phyloP scores from a whole-genome alignment of 2,797 vertebrate species.

The Fundulus diaphanus region DNA sequence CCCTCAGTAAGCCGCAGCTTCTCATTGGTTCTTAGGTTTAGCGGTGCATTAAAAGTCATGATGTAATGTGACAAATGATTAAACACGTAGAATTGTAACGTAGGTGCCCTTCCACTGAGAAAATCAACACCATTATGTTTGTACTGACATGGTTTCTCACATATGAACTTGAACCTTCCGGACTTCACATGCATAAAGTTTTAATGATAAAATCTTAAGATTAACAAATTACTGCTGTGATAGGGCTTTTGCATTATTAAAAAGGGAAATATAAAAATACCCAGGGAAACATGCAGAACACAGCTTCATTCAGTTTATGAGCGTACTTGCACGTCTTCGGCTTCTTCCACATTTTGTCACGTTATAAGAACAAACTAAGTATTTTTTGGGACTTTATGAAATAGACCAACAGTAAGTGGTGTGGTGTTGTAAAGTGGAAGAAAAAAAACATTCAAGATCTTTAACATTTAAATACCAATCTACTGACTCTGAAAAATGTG shows the following conservation, averaged over 20 bases:
- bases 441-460: not conserved
- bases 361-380: not conserved
- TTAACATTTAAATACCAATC: too few species aligned
- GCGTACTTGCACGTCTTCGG: not conserved
- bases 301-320: not conserved
- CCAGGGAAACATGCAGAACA: too few species aligned
- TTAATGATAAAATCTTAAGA: not conserved
- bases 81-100: not conserved
- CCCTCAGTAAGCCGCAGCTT: not conserved
- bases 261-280: not conserved
- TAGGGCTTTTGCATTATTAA: not conserved
- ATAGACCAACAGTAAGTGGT: not conserved
- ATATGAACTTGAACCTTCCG: not conserved
- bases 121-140: not conserved
- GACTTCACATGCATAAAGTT: not conserved
- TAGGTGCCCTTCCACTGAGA: not conserved
- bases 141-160: not conserved
- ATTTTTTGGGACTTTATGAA: not conserved
- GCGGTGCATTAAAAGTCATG: not conserved
- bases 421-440: not conserved
- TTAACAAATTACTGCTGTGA: not conserved
- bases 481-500: too few species aligned
- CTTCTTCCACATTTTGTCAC: not conserved
- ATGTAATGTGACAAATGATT: not conserved
- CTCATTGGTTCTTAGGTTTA: not conserved